A percentile compares a stretch with the other conserved stretches of the same genome.
Conservation (phyloP, 2,888 invertebrate genomes). For the Nemurella pictetii region DNA sequence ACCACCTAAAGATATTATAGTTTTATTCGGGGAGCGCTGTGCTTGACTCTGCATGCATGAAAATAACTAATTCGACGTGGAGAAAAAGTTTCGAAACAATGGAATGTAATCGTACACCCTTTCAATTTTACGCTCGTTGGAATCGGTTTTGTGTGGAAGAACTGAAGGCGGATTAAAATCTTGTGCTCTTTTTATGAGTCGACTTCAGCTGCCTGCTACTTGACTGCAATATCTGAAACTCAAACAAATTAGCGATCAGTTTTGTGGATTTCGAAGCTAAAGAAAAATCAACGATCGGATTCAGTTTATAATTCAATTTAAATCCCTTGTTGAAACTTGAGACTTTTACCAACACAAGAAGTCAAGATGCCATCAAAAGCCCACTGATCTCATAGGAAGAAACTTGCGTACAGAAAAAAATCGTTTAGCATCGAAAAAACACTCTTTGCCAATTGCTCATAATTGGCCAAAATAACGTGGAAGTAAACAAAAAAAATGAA, state of each 20-base stretch:
- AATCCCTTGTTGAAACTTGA: neutral
- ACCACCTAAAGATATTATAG: neutral
- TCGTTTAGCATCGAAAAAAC: neutral
- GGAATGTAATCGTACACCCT: neutral
- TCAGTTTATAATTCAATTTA: neutral
- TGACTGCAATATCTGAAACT: neutral
- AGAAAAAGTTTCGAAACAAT: neutral
- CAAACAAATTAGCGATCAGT: neutral
- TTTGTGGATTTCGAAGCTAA: neutral
- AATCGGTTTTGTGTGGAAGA: neutral
- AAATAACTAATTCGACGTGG: neutral
- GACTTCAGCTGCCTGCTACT: neutral
- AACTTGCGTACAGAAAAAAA: neutral
- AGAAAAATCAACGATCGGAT: neutral
- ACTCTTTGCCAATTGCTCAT: neutral
- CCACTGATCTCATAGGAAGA: neutral
- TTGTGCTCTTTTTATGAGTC: neutral
- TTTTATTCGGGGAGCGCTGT: neutral
- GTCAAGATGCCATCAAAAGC: neutral
- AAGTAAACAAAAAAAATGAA: neutral
- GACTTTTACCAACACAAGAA: neutral
- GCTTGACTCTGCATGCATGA: conserved; percentile 1
- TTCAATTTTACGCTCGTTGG: neutral
- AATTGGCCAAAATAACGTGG: neutral
- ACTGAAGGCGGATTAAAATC: neutral